phyloP scores from a whole-genome alignment of 2,888 invertebrate genomes.

The Trachelus stipa region DNA sequence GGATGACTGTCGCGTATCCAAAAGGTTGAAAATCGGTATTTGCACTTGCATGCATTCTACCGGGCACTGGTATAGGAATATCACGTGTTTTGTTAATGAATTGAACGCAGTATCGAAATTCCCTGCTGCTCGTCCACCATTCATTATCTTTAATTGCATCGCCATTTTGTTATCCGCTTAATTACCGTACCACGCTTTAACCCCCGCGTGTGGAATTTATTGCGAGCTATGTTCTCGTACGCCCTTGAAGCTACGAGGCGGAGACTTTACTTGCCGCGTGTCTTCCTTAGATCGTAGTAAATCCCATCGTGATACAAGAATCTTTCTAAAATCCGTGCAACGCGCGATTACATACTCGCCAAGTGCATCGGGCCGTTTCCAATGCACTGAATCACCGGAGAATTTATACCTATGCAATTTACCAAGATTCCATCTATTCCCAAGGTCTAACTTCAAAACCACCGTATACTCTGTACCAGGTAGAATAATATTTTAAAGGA shows the following conservation, averaged over 20 bases:
- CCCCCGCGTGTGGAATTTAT: conserved; percentile 2
- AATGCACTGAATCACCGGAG: not conserved
- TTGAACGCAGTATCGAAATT: conserved; percentile 30
- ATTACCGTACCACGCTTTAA: not conserved
- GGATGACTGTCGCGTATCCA: not conserved
- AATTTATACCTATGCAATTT: not conserved
- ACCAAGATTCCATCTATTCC: not conserved
- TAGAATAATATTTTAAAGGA: not conserved
- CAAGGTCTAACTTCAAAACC: not conserved
- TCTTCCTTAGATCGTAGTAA: not conserved
- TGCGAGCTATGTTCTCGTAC: not conserved
- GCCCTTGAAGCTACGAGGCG: not conserved
- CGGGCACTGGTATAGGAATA: conserved; percentile 28
- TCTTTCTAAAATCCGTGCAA: not conserved
- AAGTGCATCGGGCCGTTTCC: not conserved
- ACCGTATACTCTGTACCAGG: too few relatives aligned
- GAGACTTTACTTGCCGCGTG: not conserved
- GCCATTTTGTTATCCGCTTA: conserved; percentile 31
- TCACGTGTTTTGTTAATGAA: conserved; percentile 42
- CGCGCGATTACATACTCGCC: not conserved
- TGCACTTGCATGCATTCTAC: conserved; percentile 15
- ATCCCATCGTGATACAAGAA: not conserved
- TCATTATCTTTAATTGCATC: conserved; percentile 36
- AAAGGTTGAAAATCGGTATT: conserved; percentile 30
- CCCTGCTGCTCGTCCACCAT: conserved; percentile 10